phyloP scores from a whole-genome alignment of 2,113 vertebrate genomes.

The Formicarius rufipectus region DNA sequence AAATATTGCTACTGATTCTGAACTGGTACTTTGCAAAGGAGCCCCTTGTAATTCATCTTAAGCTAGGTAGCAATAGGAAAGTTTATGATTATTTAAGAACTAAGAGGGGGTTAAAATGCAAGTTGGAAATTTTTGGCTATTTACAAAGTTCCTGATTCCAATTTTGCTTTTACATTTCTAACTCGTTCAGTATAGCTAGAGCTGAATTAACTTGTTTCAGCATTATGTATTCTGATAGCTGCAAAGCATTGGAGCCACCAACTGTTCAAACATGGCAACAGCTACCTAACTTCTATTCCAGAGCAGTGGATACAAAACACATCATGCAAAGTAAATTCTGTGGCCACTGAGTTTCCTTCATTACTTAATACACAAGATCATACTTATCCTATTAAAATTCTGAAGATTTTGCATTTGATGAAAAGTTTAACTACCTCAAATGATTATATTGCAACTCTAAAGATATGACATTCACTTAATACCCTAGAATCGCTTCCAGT shows the following conservation, averaged over 20 bases:
- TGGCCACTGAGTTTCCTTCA: not conserved
- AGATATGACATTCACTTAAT: not conserved
- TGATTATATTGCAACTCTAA: not conserved
- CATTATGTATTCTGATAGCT: slow-evolving; percentile 8
- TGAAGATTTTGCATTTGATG: not conserved
- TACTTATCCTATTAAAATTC: not conserved
- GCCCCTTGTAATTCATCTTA: not conserved
- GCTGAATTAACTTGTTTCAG: not conserved
- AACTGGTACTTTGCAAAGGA: not conserved
- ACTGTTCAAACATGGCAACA: slow-evolving; percentile 77
- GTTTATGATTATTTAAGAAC: not conserved
- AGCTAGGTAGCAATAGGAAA: not conserved
- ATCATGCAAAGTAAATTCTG: not conserved
- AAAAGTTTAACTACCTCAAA: not conserved
- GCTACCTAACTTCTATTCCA: not conserved
- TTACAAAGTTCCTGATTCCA: not conserved
- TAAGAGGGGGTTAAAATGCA: not conserved
- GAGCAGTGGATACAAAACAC: not conserved
- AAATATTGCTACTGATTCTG: not conserved
- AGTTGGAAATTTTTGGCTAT: not conserved
- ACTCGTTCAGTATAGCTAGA: not conserved
- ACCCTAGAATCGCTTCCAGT: not conserved
- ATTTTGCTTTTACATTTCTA: not conserved
- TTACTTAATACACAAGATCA: not conserved
- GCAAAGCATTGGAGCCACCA: slow-evolving; percentile 79